Base-by-base conservation (phyloP, 2,113 vertebrate genomes). In the Odocoileus hemionus region DNA sequence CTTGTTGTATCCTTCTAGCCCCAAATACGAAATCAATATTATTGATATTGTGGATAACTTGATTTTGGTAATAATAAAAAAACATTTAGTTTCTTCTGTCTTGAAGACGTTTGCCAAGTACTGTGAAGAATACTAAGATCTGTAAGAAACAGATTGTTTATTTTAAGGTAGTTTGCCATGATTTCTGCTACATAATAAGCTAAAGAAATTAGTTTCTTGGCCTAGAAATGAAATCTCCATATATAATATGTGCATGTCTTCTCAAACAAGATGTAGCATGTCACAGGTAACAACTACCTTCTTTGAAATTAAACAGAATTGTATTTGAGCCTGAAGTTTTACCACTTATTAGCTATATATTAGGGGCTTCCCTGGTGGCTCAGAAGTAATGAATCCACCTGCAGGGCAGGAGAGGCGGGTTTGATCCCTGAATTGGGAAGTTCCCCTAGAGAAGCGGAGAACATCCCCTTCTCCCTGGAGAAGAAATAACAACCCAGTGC, bases 161-260 rank as follows among this genome's bases (percentile, higher is more conserved):
- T 92, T 95, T 54, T n/a, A 52, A 54, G 55, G 3, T 94, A 57
- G 8, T 87, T 97, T 94, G 17, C 45, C 26, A 74, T 57, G 14
- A 91, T 95, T 97, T 95, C 82, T 95, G 33, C 67, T 95, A 30
- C 17, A 74, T 91, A n/a, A 9, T 92, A 97, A 26, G 55, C 47
- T 60, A 61, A 93, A 43, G 10, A 86, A 67, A 94, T 97, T 89
- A 60, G 17, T 84, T 83, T 12, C n/a, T 19, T 86, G 70, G 39
- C 52, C 28, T 30, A 82, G 19, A 70, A 64, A 57, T 70, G 33
- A 88, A 82, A 80, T 60, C 12, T 95, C 21, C 11, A 0, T 84
- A 9, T 94, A 17, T 79, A 92, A 43, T 82, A 13, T 47, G 19
- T 85, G 6, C 2, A 26, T 83, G 15, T 52, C 17, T 96, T 87